Conservation (phyloP, 2,888 invertebrate species). For the Caenorhabditis imperialis region DNA sequence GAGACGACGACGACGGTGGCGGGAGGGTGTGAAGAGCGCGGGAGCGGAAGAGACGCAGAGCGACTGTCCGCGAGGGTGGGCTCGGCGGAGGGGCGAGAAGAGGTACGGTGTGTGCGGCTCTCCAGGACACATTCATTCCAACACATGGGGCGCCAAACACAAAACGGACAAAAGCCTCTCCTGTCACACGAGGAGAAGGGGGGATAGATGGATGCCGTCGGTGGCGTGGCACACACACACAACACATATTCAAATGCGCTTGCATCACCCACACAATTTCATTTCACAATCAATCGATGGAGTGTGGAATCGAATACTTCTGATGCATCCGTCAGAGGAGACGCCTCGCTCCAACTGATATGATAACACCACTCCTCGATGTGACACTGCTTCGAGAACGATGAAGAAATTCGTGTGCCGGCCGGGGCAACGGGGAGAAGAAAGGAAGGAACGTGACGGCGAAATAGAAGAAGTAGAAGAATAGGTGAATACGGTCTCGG, state of each 20-base stretch:
- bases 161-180: too few relatives aligned
- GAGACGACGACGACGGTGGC: too few relatives aligned
- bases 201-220: constrained; percentile 15
- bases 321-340: constrained; percentile 22
- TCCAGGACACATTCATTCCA: too few relatives aligned
- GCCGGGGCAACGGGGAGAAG: background rate
- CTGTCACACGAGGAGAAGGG: constrained; percentile 1
- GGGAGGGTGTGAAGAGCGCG: too few relatives aligned
- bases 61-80: background rate
- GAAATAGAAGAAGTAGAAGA: constrained; percentile 1
- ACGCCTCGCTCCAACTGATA: constrained; percentile 37
- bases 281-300: constrained; percentile 4
- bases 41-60: constrained; percentile 9
- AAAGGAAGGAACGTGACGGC: background rate
- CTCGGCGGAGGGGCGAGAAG: background rate
- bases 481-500: background rate
- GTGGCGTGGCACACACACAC: constrained; percentile 9
- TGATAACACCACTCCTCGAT: constrained; percentile 20
- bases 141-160: background rate
- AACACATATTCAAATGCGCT: constrained; percentile 26
- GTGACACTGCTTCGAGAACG: constrained; percentile 1
- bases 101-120: too few relatives aligned
- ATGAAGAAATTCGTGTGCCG: constrained; percentile 7
- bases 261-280: background rate
- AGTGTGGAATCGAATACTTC: constrained; percentile 36